Evolutionary conservation across 2,888 invertebrate species (phyloP).

Genomic region (Drosophila trichaetosa): DNA sequence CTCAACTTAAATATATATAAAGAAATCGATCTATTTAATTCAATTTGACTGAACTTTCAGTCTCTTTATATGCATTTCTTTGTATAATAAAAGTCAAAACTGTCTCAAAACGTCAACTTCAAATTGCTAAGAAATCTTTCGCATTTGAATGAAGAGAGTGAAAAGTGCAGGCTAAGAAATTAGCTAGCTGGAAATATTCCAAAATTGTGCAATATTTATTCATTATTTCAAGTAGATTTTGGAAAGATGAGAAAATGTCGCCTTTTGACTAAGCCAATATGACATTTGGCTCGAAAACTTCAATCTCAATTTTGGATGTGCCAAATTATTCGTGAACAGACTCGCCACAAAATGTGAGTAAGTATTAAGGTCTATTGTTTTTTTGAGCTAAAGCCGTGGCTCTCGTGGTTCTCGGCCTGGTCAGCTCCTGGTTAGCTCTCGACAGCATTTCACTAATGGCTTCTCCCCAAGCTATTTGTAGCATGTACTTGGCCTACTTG

Average conservation of each 20-base stretch:
- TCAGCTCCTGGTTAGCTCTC: slow-evolving; percentile 37
- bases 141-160: background rate
- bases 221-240: background rate
- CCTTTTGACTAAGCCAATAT: background rate
- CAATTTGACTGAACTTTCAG: background rate
- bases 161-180: background rate
- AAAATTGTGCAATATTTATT: background rate
- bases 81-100: background rate
- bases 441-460: slow-evolving; percentile 71
- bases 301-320: slow-evolving; percentile 14
- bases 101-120: background rate
- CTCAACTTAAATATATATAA: background rate
- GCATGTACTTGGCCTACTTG: slow-evolving; percentile 13
- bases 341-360: slow-evolving; percentile 8
- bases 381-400: slow-evolving; percentile 28
- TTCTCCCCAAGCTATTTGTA: slow-evolving; percentile 2
- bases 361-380: slow-evolving; percentile 28
- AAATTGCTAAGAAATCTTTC: background rate
- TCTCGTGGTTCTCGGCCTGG: background rate
- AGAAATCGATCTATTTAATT: background rate
- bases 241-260: background rate
- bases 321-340: slow-evolving; percentile 12
- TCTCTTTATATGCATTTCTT: background rate
- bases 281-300: background rate
- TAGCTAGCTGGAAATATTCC: background rate